A percentile compares a stretch with the other conserved stretches of the same genome.
These are phyloP conservation scores for Nephrotoma guestfalica DNA, from an alignment of 2,888 invertebrate genomes.

Conservation along the genomic window DNA sequence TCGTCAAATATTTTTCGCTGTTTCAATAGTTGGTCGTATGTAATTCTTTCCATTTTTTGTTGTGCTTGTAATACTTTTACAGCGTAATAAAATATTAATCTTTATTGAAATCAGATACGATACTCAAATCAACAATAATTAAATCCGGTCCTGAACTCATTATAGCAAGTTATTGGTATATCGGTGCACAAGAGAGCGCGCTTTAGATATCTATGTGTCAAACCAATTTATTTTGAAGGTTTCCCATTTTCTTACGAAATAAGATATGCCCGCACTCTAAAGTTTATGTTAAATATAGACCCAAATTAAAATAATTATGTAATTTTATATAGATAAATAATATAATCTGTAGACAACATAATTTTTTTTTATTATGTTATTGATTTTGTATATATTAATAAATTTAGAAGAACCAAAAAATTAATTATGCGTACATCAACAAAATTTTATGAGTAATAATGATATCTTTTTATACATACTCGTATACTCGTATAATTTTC, in stretches of 20 bases:
- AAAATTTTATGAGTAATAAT: not conserved
- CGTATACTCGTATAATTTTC: not conserved
- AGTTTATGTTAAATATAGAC: not conserved
- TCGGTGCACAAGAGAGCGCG: no score
- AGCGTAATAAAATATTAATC: no score
- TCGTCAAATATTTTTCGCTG: no score
- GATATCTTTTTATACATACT: not conserved
- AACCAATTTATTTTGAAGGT: not conserved
- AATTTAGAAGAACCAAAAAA: not conserved
- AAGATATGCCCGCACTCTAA: no score
- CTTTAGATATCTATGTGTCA: not conserved
- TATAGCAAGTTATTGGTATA: no score
- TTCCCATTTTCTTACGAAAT: not conserved
- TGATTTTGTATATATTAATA: not conserved
- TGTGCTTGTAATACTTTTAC: no score
- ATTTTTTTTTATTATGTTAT: not conserved
- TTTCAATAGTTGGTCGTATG: no score
- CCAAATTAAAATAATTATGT: not conserved
- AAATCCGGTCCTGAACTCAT: no score
- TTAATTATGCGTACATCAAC: not conserved
- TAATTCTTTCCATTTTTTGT: no score
- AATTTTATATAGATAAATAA: not conserved
- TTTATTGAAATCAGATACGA: no score
- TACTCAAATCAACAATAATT: no score
- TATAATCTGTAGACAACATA: not conserved